Base-by-base conservation (phyloP, 2,113 vertebrate species). In the Forbesichthys papilliferus region DNA sequence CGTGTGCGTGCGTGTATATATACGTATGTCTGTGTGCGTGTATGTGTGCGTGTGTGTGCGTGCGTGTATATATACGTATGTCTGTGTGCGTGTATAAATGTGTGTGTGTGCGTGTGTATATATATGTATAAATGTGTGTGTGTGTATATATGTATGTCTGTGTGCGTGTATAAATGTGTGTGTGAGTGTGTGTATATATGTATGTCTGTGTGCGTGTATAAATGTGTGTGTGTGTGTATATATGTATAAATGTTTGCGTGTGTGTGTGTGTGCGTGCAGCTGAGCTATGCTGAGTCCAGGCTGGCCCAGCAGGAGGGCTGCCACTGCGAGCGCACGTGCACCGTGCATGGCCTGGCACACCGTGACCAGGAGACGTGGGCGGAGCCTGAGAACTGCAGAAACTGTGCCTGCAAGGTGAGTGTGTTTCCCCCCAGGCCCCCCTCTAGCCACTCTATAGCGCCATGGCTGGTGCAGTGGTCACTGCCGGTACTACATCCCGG, bases 281-380 rank as follows among this genome's bases (percentile, higher is more conserved):
- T 99, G 84, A 98, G 96, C 92, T 98, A 96, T 77, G 96, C 97
- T 13, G 97, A 99, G 92, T 95, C 95, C 16, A 94, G 96, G 54
- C 94, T 99, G 79, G 95, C 90, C 88, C 96, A 98, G n/a, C 77
- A 98, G 91, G 97, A 98, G 88, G 94, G 92, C 74, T 99, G 97
- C 88, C 96, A 96, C 47, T 99, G 97, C 20, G 96, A 98, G 93
- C 95, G 95, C 92, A 97, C 95, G 11, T 99, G 97, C 90, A 94
- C 93, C 83, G 92, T 94, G 80, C 95, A 94, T 61, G 92, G 94
- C 62, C 75, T 94, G 71, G 89, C 96, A 47, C 96, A 96, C 82
- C 89, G 95, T 77, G 95, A 98, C 82, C 94, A 94, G 82, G 96
- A 99, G 82, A 93, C 94, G 16, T 98, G 97, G 97, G 94, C 92